Evolutionary conservation across 2,113 vertebrate genomes (phyloP), one percentile per base, ranked within the genome.

Genomic region (Sebastes fasciatus): DNA sequence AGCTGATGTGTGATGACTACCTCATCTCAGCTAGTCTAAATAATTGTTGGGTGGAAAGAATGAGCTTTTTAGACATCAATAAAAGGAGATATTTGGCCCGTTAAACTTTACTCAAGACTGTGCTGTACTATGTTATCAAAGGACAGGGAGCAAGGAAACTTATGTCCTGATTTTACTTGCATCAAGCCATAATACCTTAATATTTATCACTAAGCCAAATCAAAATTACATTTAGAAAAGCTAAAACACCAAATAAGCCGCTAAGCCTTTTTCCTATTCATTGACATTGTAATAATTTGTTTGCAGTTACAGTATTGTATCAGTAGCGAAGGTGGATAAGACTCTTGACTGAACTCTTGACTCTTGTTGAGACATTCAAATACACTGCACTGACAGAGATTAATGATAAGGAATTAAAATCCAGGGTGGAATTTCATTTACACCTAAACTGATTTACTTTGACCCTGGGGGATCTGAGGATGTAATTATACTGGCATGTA

Each of bases 401-500:
- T 34, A 34, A 34, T 34, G 34, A 34, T 34, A 34, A 34, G 34
- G 34, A 34, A 34, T 34, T 34, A 34, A 34, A 34, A 34, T 34
- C 34, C 34, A 55, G 45, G 52, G 11, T 72, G 45, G 60, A 54
- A 58, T 81, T 75, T 72, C 42, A 71, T 66, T 68, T 49, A 9
- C 4, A 64, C 66, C 80, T 74, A 70, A 71, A 77, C 34, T 34
- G 34, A 58, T 13, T 40, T 58, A 74, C 79, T 82, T 89, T 65
- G 62, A 55, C 73, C 65, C 55, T 42, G 74, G 12, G n/a, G 54
- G 74, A 54, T 54, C 21, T 7, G 17, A 68, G 6, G 70, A 83
- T 74, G 51, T 84, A 81, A 77, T 86, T 77, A 75, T 55, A 42
- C 34, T 34, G 34, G 19, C 45, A 49, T 51, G 19, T 54, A 57